Evolutionary conservation across 2,888 invertebrate genomes (phyloP), one percentile per base, ranked within the genome.

Genomic region (Mylabris sibirica): DNA sequence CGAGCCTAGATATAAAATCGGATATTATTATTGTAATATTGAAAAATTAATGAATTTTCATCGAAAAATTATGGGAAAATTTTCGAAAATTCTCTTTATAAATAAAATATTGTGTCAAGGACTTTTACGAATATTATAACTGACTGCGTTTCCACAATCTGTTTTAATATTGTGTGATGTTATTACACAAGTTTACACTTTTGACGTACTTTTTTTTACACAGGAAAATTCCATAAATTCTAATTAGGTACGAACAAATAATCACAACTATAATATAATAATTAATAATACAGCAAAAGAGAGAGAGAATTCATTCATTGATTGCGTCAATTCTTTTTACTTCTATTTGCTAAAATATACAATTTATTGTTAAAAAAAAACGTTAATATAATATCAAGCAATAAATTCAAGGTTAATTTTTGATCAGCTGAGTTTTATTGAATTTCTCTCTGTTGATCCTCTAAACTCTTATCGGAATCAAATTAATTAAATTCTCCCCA

Each of bases 111-210:
- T 24, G 14, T 57, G 57, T 57, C 57, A 57, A 57, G 57, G 57
- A 57, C 57, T 57, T 20, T 49, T 14, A 22, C 24, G 24, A 57
- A 24, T 9, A 57, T 24, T 11, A 12, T 20, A 57, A 57, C 57
- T 57, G 57, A 24, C 24, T 57, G 57, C 12, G 24, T 57, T 57
- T 57, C 57, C 57, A 57, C 57, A 57, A 57, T 57, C 24, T 49
- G 20, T 22, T 57, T 24, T 22, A 22, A 57, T 57, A 14, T 24
- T 53, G 9, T 11, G 2, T 41, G 12, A 11, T 44, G 17, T 14
- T n/a, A 44, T 17, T 44, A 4, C 44, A 44, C 44, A 20, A 57
- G 9, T 20, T 22, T 24, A 2, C 24, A 57, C 24, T 11, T 11
- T 11, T 57, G 24, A 57, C 24, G 24, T 57, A 24, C 11, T 24